These are phyloP conservation scores for Aptenodytes patagonicus DNA, from an alignment of 2,113 vertebrate genomes.

Conservation along the genomic window DNA sequence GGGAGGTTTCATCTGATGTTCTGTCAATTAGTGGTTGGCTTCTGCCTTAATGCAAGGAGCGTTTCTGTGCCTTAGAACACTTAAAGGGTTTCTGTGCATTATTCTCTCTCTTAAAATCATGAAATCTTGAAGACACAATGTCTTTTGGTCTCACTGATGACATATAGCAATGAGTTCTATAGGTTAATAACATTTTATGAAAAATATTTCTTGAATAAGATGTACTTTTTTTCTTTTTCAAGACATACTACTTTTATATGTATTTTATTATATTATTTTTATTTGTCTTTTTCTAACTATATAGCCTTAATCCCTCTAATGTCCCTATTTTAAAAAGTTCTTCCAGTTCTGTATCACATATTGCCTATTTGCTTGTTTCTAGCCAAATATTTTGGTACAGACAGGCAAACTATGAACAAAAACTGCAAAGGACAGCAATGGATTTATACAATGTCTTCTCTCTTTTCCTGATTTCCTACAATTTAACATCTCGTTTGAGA, in stretches of 20 bases:
- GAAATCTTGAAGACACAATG: background rate
- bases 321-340: background rate
- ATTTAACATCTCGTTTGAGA: background rate
- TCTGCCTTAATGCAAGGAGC: background rate
- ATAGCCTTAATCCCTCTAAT: background rate
- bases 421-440: background rate
- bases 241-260: background rate
- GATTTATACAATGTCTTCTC: background rate
- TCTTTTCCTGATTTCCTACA: background rate
- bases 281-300: background rate
- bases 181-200: background rate
- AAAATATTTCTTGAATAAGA: background rate
- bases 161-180: background rate
- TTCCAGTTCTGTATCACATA: background rate
- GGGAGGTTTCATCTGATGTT: background rate
- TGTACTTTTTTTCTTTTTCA: background rate
- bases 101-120: background rate
- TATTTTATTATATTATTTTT: background rate
- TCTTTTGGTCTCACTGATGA: background rate
- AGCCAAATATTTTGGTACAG: background rate
- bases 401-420: background rate
- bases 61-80: background rate
- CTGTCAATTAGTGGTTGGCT: background rate
- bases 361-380: background rate
- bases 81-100: background rate